Conservation (phyloP, 1,140 invertebrate species). For the Cephus cinctus region DNA sequence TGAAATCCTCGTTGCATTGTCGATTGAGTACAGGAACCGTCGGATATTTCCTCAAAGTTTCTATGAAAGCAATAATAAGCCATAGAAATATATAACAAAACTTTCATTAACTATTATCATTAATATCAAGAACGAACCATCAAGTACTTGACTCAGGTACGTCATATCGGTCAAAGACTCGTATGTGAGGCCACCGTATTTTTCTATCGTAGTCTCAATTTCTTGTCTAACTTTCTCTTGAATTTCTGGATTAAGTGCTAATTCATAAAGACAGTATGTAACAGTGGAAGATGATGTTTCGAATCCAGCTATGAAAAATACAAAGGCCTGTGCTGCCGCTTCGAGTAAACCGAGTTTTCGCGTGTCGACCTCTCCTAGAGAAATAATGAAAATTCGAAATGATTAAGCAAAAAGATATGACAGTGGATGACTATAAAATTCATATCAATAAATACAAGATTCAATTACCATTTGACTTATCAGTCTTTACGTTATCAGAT, state of each 20-base stretch:
- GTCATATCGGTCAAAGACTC: constrained; percentile 47
- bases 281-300: constrained; percentile 28
- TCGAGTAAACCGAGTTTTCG: background rate
- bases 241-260: constrained; percentile 26
- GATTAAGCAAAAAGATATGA: background rate
- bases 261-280: constrained; percentile 33
- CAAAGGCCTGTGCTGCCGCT: constrained; percentile 23
- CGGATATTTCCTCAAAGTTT: constrained; percentile 54
- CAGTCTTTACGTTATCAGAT: background rate
- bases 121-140: background rate
- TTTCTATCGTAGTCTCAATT: constrained; percentile 25
- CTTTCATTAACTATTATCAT: no score
- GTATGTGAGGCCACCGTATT: constrained; percentile 35
- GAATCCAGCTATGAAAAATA: constrained; percentile 35
- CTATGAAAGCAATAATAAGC: constrained; percentile 21
- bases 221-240: constrained; percentile 42
- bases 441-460: no score
- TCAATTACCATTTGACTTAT: background rate
- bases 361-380: background rate
- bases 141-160: constrained; percentile 33
- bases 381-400: background rate
- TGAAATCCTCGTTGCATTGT: constrained; percentile 44
- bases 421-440: no score
- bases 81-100: background rate
- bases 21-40: constrained; percentile 43